Base-by-base conservation (phyloP, 2,797 vertebrate species). In the Gymnothorax reevesii region DNA sequence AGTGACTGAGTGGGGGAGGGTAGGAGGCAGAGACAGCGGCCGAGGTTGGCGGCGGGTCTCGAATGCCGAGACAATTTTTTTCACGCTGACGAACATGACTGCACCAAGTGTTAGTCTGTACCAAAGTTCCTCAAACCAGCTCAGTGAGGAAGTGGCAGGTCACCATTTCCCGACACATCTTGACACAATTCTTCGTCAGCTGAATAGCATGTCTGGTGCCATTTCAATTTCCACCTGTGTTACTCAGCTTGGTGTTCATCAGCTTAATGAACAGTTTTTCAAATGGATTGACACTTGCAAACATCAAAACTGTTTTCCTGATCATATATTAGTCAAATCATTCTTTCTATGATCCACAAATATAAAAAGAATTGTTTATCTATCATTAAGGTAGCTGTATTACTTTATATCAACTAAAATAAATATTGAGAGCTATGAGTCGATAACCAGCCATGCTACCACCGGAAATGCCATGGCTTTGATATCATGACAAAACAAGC, bases 61-160 rank as follows among this genome's bases (percentile, higher is more conserved):
- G 10, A 92, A 91, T 20, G 79, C 89, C 0, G 84, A 90, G 6
- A 93, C 87, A 1, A 91, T 93, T 85, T 93, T 93, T 86, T 93
- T 94, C n/a, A 90, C 80, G 5, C 86, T 87, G 10, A 86, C 88
- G 33, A 92, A 94, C 93, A 94, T 94, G 86, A 82, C 83, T 33
- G 12, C 75, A 75, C 71, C n/a, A 42, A 6, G 12, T 22, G 33
- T 42, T 42, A 42, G 33, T 42, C 33, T 42, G 33, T 1, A 2
- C 33, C 60, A 83, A 83, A 59, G 71, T 82, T 27, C 17, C 87
- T 82, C 82, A 87, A 87, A 57, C 82, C 55, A 55, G 62, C 49
- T 62, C 25, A 3, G 55, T 83, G 82, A 83, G 82, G 82, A 87
- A 83, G 86, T 75, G 52, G 57, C 17, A 75, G 69, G 12, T 57